Base-by-base conservation (phyloP, 1,140 invertebrate species). In the Plectrocnemia conspersa region DNA sequence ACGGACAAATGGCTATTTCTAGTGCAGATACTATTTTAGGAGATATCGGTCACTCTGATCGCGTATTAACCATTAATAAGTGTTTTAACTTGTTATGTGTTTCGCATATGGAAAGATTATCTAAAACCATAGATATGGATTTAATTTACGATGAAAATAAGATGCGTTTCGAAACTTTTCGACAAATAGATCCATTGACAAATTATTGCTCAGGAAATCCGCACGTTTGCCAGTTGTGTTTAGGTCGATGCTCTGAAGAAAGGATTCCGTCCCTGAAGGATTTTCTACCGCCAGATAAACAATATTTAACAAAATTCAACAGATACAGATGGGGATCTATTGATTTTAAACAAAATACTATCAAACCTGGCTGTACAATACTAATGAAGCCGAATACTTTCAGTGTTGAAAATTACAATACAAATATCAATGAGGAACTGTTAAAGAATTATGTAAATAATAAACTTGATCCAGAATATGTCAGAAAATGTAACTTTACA, bases 1-100 rank as follows among this genome's bases (percentile, higher is more conserved):
- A 50, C 11, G 47, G 33, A 18, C 47, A 38, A 38, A 7, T 25
- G 10, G 36, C 40, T 24, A 24, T 50, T 18, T 24, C 36, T 4
- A 21, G 47, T 1, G 13, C 24, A 2, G 3, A 38, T 16, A 50
- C 47, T 2, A 19, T 50, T 9, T 38, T 50, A 7, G 19, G 22
- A 21, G 2, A 3, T 6, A 10, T 24, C 21, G 32, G 15, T 13
- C 15, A 50, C 9, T 11, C 1, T 2, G 25, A 38, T 15, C 33
- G 38, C 15, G 10, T 50, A 25, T 50, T 50, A 25, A 10, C 25
- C 13, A 10, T 2, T 15, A 7, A 38, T 23, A 36, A 49, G 2
- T 18, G 21, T 11, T 23, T 10, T 15, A n/a, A 45, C 6, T 2
- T 3, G 21, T 16, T 19, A 11, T n/a, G 25, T 13, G 3, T 25